These are phyloP conservation scores for Orgyia antiqua DNA, from an alignment of 2,888 invertebrate species.

Conservation along the genomic window DNA sequence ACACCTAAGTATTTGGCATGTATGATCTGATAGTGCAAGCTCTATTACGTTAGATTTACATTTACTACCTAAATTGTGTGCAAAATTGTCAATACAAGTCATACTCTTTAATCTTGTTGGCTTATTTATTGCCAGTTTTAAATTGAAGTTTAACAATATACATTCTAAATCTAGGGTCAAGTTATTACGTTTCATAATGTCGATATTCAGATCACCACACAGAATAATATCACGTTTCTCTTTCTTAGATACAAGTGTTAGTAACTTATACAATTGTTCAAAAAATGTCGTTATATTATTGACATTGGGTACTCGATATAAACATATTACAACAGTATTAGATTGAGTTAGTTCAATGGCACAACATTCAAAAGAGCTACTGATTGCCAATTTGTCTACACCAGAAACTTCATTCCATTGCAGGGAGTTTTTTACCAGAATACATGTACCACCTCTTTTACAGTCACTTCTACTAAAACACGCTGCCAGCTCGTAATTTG, in stretches of 20 bases:
- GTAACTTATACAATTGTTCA: no score
- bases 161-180: neutral
- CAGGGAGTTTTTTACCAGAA: no score
- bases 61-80: neutral
- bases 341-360: no score
- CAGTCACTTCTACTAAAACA: neutral
- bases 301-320: no score
- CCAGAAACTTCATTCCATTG: no score
- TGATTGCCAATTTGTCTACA: no score
- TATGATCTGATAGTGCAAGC: neutral
- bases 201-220: no score
- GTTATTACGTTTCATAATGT: neutral
- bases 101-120: neutral
- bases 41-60: neutral
- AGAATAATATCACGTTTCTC: no score
- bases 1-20: neutral
- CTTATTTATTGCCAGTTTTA: neutral
- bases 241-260: no score
- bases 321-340: no score
- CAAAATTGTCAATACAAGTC: slow-evolving; percentile 2
- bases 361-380: no score
- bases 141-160: neutral
- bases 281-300: no score
- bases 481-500: neutral
- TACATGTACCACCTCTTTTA: slow-evolving; percentile 2